Evolutionary conservation across 2,113 vertebrate genomes (phyloP), one percentile per base, ranked within the genome.

Genomic region (Oophaga pumilio): DNA sequence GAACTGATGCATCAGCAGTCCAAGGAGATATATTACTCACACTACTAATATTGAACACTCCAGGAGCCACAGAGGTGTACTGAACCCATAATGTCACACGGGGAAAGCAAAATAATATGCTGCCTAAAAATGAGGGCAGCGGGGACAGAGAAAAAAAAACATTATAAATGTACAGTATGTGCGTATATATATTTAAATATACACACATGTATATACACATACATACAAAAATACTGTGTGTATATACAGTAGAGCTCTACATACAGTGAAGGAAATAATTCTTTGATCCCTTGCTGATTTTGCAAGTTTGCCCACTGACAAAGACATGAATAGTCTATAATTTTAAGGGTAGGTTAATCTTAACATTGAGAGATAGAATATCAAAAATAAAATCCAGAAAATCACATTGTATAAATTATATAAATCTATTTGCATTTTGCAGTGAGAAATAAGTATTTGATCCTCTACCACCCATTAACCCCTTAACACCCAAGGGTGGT

Each of bases 11-110:
- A 90, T 91, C 91, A 91, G 90, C 89, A 92, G 89, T 59, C 89
- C 90, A 89, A 89, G 91, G 93, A 93, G 91, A 95, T 94, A 93
- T 91, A 93, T 94, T 93, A 91, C 81, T 88, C 89, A 92, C 89
- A 89, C 90, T 90, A 89, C 24, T 89, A 92, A 92, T 90, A 91
- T 89, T 89, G 90, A 74, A 90, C 91, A 90, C 91, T 89, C 89
- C 87, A 90, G 91, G 91, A 90, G 84, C 87, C 89, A 82, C 24
- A n/a, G 90, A 93, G 88, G 89, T 90, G 91, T 91, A 89, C 90
- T 87, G 82, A 8, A 89, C 81, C 89, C 86, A 59, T 87, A 90
- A 91, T 90, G 91, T 91, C 92, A 93, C 49, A 90, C 82, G 90
- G 87, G 85, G 91, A 91, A 24, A 87, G 89, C 84, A 93, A 94